Evolutionary conservation across 1,140 invertebrate genomes (phyloP).

Genomic region (Choristoneura fumiferana): DNA sequence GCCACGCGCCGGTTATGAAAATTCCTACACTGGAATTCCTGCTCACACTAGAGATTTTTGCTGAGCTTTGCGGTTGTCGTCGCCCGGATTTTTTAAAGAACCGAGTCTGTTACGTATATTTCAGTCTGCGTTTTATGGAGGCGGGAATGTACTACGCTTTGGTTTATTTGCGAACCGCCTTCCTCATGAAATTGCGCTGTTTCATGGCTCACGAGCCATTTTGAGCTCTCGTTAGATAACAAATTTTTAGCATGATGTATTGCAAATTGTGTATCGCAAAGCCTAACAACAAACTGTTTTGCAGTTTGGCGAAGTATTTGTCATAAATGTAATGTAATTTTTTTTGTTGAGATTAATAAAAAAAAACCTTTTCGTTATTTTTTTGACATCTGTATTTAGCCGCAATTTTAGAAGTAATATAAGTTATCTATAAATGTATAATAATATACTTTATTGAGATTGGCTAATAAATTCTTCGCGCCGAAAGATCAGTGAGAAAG

Average conservation of each 20-base stretch:
- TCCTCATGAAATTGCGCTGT: conserved; percentile 70
- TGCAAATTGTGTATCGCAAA: conserved; percentile 44
- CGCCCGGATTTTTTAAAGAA: conserved; percentile 64
- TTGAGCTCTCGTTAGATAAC: conserved; percentile 62
- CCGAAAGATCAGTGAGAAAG: conserved; percentile 23
- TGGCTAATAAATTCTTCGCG: too few species aligned
- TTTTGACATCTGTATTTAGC: conserved; percentile 17
- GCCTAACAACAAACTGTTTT: too few species aligned
- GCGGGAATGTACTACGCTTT: conserved; percentile 67
- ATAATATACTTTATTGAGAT: too few species aligned
- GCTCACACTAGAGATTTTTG: conserved; percentile 67
- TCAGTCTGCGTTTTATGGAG: conserved; percentile 69
- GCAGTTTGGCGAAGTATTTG: too few species aligned
- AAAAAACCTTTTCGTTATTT: conserved; percentile 43
- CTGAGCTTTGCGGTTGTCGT: conserved; percentile 67
- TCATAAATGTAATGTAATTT: too few species aligned
- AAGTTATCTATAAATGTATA: too few species aligned
- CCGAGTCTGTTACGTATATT: conserved; percentile 67
- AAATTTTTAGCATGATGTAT: conserved; percentile 62
- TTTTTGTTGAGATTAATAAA: too few species aligned
- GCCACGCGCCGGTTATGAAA: conserved; percentile 66
- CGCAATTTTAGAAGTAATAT: not conserved
- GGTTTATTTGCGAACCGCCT: conserved; percentile 69
- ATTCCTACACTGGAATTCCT: conserved; percentile 66
- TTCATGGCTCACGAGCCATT: conserved; percentile 70